Evolutionary conservation across 2,113 vertebrate genomes (phyloP), one percentile per base, ranked within the genome.

Genomic region (Elephantulus edwardii): DNA sequence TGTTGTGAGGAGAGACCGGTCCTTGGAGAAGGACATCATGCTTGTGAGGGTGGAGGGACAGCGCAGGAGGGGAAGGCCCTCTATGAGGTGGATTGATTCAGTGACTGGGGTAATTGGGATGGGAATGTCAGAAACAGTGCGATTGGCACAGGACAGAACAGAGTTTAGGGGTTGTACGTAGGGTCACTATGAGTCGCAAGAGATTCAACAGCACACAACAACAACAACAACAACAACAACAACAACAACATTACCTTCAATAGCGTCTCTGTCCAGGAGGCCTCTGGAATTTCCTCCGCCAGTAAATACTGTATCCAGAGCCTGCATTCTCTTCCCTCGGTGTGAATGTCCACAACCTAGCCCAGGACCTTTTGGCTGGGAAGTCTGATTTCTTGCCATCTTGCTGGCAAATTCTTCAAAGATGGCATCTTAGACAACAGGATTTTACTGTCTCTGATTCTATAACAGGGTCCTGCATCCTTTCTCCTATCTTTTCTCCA

Each of bases 201-300:
- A n/a, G n/a, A n/a, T n/a, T n/a, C n/a, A n/a, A n/a, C n/a, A n/a
- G n/a, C n/a, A n/a, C n/a, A n/a, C n/a, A n/a, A n/a, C n/a, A n/a
- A n/a, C n/a, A n/a, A n/a, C n/a, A n/a, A 58, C 56, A 17, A 58
- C 24, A 58, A 3, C 56, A n/a, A 58, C 56, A 56, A 22, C 64
- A 22, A 22, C 19, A n/a, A n/a, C n/a, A n/a, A n/a, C n/a, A n/a
- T n/a, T n/a, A 3, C 42, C 50, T 60, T n/a, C 66, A 58, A 16
- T 2, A 71, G 35, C 1, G 33, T 6, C 2, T 2, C 3, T 1
- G 4, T 1, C 16, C 8, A 20, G 78, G 83, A 22, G 17, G 42
- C 22, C 71, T 28, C 64, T 1, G 4, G 58, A 52, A 40, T 87
- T 16, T 60, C 64, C 76, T 42, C 52, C 40, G 58, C 64, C 28